A percentile compares a stretch with the other conserved stretches of the same genome.
phyloP scores from a whole-genome alignment of 2,888 invertebrate genomes.

The Dorcus parallelipipedus region DNA sequence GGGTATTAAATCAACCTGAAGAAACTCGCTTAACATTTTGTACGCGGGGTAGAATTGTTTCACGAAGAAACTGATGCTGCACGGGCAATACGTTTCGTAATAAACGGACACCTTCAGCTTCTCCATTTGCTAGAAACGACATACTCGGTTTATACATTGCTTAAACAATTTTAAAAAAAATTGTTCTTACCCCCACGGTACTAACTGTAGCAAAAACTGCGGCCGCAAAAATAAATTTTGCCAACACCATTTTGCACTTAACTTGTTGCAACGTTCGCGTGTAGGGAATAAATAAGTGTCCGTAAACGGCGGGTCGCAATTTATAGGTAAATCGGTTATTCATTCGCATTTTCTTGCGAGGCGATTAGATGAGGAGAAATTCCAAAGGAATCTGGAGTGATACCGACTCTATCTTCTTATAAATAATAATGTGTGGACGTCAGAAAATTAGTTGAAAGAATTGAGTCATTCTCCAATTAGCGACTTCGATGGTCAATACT shows the following conservation, averaged over 20 bases:
- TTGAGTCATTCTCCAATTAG: no score
- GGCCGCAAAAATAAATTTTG: background rate
- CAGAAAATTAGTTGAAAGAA: no score
- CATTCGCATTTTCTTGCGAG: no score
- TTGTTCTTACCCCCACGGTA: background rate
- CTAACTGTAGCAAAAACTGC: background rate
- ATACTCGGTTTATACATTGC: slow-evolving; percentile 8
- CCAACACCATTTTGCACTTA: background rate
- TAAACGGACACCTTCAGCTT: slow-evolving; percentile 48
- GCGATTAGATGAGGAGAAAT: no score
- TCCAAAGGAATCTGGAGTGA: no score
- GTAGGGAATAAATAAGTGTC: no score
- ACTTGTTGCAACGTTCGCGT: background rate
- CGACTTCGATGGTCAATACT: no score
- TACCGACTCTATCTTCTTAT: no score
- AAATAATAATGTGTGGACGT: no score
- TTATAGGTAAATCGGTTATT: no score
- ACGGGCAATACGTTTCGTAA: slow-evolving; percentile 56
- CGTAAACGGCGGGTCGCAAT: no score
- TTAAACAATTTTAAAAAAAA: slow-evolving; percentile 4
- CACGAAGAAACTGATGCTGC: slow-evolving; percentile 51
- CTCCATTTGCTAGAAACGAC: background rate
- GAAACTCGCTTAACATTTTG: slow-evolving; percentile 35
- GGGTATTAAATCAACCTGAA: slow-evolving; percentile 49
- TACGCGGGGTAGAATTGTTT: slow-evolving; percentile 50